phyloP scores from a whole-genome alignment of 2,113 vertebrate genomes.

The Crotophaga sulcirostris region DNA sequence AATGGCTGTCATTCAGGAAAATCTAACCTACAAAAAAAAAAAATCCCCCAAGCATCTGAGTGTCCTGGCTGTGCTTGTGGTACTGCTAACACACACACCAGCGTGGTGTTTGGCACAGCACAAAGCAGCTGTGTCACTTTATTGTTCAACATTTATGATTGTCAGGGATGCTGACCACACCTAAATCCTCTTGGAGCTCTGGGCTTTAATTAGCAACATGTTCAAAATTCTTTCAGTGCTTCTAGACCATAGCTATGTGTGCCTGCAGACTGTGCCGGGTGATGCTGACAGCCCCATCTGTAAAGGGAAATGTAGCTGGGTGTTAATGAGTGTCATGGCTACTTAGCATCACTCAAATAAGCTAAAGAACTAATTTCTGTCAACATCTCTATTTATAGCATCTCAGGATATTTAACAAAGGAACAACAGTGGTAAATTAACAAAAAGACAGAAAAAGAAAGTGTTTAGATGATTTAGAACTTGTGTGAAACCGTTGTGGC shows the following conservation, averaged over 20 bases:
- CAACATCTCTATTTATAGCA: background rate
- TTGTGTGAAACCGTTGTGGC: background rate
- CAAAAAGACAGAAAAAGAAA: background rate
- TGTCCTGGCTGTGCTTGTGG: background rate
- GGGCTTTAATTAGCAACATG: background rate
- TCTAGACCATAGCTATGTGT: background rate
- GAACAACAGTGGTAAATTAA: background rate
- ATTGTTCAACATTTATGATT: background rate
- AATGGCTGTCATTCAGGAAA: background rate
- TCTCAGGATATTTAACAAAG: background rate
- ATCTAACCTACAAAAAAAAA: background rate
- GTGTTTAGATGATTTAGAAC: background rate
- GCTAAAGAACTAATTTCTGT: background rate
- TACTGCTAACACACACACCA: background rate
- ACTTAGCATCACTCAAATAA: background rate
- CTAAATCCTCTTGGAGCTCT: background rate
- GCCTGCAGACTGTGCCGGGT: background rate
- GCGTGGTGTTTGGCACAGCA: background rate
- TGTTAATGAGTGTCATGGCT: background rate
- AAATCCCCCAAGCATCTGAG: background rate
- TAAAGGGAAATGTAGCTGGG: background rate
- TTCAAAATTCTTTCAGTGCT: conserved; percentile 5
- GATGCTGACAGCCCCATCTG: background rate
- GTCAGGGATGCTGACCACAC: background rate
- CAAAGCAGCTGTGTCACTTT: background rate